phyloP scores from a whole-genome alignment of 2,797 vertebrate species.

The Chelonia mydas region DNA sequence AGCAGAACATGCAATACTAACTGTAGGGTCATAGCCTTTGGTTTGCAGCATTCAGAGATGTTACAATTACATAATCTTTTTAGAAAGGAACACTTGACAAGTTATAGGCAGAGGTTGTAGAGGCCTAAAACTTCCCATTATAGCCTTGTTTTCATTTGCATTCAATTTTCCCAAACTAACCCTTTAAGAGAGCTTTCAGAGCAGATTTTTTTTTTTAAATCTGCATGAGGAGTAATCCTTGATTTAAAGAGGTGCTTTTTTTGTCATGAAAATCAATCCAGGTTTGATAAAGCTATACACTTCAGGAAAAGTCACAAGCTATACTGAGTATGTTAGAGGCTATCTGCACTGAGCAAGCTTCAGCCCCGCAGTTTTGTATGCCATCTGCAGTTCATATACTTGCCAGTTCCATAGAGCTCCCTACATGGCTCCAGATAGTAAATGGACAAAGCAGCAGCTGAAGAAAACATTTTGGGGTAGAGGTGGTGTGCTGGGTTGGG shows the following conservation, averaged over 20 bases:
- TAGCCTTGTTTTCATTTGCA: background rate
- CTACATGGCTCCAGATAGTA: background rate
- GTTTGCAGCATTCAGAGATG: background rate
- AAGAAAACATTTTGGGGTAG: background rate
- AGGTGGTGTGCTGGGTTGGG: background rate
- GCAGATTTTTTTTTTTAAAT: background rate
- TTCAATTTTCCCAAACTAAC: background rate
- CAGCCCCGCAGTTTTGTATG: background rate
- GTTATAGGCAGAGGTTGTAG: accelerated
- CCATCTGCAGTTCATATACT: accelerated
- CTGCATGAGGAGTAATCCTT: background rate
- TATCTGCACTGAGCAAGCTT: background rate
- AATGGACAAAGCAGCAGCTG: background rate
- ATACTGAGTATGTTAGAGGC: background rate
- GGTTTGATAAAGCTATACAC: background rate
- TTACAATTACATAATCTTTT: background rate
- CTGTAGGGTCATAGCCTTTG: background rate
- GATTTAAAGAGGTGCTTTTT: background rate
- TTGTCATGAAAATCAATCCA: background rate
- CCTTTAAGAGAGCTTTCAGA: background rate
- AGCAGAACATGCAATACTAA: background rate
- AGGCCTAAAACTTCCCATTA: background rate
- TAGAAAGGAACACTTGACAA: background rate
- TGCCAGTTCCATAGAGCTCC: background rate
- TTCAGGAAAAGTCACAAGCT: background rate